Evolutionary conservation across 2,797 vertebrate genomes (phyloP).

Genomic region (Danio albolineatus): DNA sequence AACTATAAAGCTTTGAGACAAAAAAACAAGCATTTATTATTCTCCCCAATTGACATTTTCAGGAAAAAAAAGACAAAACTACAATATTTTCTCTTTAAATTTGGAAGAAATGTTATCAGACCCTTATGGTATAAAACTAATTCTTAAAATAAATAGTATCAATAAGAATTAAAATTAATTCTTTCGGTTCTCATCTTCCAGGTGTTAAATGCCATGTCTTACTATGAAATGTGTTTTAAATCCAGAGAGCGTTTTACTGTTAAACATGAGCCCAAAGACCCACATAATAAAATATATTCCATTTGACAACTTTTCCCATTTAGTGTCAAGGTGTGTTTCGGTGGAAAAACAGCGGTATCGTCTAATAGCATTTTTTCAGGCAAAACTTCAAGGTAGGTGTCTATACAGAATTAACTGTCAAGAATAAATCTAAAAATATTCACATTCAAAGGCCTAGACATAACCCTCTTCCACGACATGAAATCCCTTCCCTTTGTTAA

Average conservation of each 20-base stretch:
- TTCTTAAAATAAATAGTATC: too few species aligned
- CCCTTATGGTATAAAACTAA: too few species aligned
- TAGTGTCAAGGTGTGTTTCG: neutral
- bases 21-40: too few species aligned
- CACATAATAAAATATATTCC: neutral
- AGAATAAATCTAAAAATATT: neutral
- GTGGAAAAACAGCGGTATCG: neutral
- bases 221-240: neutral
- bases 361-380: neutral
- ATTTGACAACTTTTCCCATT: neutral
- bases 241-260: too few species aligned
- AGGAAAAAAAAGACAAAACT: too few species aligned
- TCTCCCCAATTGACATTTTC: too few species aligned
- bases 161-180: too few species aligned
- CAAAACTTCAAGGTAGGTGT: neutral
- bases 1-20: too few species aligned
- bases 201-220: neutral
- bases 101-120: too few species aligned
- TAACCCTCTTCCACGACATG: slow-evolving; percentile 8
- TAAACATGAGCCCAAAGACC: neutral
- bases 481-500: slow-evolving; percentile 28
- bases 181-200: too few species aligned
- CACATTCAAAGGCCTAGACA: neutral
- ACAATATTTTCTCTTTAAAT: too few species aligned
- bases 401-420: neutral